phyloP scores from a whole-genome alignment of 2,113 vertebrate genomes.

The Edolisoma coerulescens region DNA sequence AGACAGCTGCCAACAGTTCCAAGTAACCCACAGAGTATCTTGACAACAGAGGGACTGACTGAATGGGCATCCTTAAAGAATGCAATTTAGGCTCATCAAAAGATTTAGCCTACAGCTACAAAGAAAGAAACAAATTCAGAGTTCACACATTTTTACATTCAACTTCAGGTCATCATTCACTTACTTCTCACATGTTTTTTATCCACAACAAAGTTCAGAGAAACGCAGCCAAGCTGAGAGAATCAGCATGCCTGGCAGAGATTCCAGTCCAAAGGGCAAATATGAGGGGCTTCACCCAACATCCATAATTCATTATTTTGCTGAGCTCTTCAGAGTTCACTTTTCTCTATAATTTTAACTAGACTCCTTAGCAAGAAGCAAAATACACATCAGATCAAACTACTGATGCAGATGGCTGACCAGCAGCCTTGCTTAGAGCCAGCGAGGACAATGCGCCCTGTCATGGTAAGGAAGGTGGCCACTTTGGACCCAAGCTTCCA shows the following conservation, averaged over 20 bases:
- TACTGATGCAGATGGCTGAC: background rate
- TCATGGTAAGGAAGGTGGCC: accelerated
- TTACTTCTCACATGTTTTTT: background rate
- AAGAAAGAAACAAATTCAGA: background rate
- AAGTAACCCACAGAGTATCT: background rate
- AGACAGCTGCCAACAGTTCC: background rate
- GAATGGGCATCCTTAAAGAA: slow-evolving; percentile 17
- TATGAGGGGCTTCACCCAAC: background rate
- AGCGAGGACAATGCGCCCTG: accelerated
- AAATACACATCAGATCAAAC: background rate
- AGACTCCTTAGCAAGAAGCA: background rate
- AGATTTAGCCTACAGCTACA: slow-evolving; percentile 1
- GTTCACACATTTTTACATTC: background rate
- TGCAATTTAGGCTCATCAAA: background rate
- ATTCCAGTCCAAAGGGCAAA: background rate
- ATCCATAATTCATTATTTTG: background rate
- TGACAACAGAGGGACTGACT: background rate
- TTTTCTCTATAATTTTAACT: background rate
- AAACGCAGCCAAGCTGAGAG: background rate
- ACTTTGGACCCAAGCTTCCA: background rate
- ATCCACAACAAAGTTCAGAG: background rate
- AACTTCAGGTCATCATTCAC: background rate
- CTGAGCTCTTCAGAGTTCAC: background rate
- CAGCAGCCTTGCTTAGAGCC: background rate
- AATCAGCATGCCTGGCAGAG: background rate